These are phyloP conservation scores for Oncorhynchus clarkii DNA, from an alignment of 2,113 vertebrate species.

Conservation along the genomic window DNA sequence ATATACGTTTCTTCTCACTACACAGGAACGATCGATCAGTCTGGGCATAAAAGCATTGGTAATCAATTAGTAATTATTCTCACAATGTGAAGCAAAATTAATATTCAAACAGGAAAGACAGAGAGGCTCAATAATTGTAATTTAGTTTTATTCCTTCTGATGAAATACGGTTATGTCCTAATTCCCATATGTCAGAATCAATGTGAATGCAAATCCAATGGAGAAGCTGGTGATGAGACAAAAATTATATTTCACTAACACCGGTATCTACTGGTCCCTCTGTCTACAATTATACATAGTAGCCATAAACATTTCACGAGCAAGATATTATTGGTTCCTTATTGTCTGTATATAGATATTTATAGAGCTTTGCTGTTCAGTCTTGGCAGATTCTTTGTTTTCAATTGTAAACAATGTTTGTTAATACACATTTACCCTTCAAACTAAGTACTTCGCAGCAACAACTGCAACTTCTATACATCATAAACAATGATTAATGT, in stretches of 20 bases:
- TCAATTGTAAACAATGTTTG: constrained; percentile 30
- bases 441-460: constrained; percentile 31
- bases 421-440: constrained; percentile 44
- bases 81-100: constrained; percentile 51
- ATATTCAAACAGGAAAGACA: constrained; percentile 47
- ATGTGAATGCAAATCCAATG: constrained; percentile 34
- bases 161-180: constrained; percentile 48
- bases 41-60: constrained; percentile 35
- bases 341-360: constrained; percentile 44
- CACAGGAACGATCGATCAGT: constrained; percentile 25
- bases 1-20: constrained; percentile 1
- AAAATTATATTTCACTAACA: neutral
- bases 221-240: constrained; percentile 6
- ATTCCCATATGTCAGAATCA: constrained; percentile 52
- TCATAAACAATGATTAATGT: neutral
- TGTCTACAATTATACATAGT: constrained; percentile 33
- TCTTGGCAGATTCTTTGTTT: neutral
- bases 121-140: constrained; percentile 34
- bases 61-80: constrained; percentile 63
- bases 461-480: constrained; percentile 17
- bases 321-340: constrained; percentile 21
- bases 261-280: constrained; percentile 5
- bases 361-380: constrained; percentile 8
- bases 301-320: constrained; percentile 44
- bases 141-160: constrained; percentile 56